A percentile compares a stretch with the other conserved stretches of the same genome.
Evolutionary conservation across 2,888 invertebrate genomes (phyloP).

Genomic region (Heteropelma amictum): DNA sequence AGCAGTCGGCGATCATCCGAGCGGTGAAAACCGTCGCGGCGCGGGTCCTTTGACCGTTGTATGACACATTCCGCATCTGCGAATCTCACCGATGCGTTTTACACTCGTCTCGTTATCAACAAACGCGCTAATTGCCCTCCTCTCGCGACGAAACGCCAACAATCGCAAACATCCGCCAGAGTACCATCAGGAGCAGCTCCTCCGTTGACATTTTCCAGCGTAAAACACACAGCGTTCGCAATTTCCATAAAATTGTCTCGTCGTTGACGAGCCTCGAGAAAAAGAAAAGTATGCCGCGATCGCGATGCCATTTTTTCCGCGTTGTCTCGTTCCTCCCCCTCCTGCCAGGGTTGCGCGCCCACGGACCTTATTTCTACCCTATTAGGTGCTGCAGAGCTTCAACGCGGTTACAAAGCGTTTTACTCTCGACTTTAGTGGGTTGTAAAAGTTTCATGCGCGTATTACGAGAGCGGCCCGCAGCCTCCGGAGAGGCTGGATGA

Average conservation of each 20-base stretch:
- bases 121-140: slow-evolving; percentile 49
- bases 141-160: slow-evolving; percentile 7
- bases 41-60: slow-evolving; percentile 51
- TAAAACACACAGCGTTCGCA: too few species aligned
- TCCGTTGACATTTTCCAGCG: too few species aligned
- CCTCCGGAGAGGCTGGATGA: neutral
- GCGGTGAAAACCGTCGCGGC: slow-evolving; percentile 41
- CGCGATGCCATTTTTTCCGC: neutral
- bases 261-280: too few species aligned
- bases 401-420: slow-evolving; percentile 41
- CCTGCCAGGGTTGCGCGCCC: too few species aligned
- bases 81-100: slow-evolving; percentile 48
- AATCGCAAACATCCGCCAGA: too few species aligned
- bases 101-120: slow-evolving; percentile 30
- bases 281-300: too few species aligned
- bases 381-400: slow-evolving; percentile 43
- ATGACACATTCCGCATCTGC: slow-evolving; percentile 56
- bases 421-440: slow-evolving; percentile 47
- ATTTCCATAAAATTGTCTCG: too few species aligned
- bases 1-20: slow-evolving; percentile 32
- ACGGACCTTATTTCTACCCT: slow-evolving; percentile 22
- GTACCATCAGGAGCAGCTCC: too few species aligned
- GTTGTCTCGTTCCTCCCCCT: neutral
- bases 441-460: slow-evolving; percentile 50
- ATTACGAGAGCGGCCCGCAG: neutral